Conservation (phyloP, 1,140 invertebrate species). For the Limonius californicus region DNA sequence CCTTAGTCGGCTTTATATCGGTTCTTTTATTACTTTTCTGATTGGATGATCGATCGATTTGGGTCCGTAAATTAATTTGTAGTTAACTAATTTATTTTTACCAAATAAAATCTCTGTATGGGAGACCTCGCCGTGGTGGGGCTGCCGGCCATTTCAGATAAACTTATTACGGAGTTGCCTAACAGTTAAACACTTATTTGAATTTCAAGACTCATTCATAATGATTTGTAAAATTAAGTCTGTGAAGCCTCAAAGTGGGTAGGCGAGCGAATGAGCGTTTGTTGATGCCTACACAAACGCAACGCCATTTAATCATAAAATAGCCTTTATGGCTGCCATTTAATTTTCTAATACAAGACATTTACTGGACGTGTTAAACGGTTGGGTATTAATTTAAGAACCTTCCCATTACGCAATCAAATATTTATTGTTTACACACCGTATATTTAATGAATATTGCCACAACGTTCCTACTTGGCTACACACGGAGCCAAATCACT, state of each 20-base stretch:
- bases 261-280: neutral
- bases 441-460: too few relatives aligned
- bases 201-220: too few relatives aligned
- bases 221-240: neutral
- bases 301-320: neutral
- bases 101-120: neutral
- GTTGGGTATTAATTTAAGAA: neutral
- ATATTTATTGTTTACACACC: too few relatives aligned
- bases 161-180: too few relatives aligned
- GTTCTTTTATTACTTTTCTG: neutral
- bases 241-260: neutral
- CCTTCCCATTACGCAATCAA: neutral
- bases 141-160: too few relatives aligned
- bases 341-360: neutral
- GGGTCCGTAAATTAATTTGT: neutral
- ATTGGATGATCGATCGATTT: constrained; percentile 1
- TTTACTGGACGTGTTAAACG: neutral
- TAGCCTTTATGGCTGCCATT: neutral
- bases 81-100: neutral
- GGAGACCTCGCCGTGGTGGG: neutral
- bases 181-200: too few relatives aligned
- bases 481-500: too few relatives aligned
- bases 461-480: too few relatives aligned
- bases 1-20: neutral
- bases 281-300: neutral